A percentile compares a stretch with the other conserved stretches of the same genome.
These are phyloP conservation scores for Climacteris rufus DNA, from an alignment of 2,113 vertebrate species.

Conservation along the genomic window DNA sequence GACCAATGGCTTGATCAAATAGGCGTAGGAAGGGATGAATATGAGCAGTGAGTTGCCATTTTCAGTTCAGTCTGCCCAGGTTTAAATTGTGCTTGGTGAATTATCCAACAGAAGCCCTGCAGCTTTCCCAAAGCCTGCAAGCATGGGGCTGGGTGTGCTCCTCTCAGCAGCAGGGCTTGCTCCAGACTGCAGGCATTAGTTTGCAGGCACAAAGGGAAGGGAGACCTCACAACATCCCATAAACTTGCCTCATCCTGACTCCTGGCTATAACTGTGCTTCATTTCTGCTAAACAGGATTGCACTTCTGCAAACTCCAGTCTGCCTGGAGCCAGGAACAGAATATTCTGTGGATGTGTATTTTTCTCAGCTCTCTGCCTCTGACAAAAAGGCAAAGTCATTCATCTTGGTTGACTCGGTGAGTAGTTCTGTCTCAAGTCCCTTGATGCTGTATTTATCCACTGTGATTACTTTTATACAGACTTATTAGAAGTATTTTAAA, in stretches of 20 bases:
- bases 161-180: not conserved
- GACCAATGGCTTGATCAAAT: not conserved
- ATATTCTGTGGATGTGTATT: slow-evolving; percentile 82
- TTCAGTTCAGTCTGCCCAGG: not conserved
- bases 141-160: not conserved
- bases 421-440: slow-evolving; percentile 4
- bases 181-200: not conserved
- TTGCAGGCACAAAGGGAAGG: not conserved
- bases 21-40: not conserved
- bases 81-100: not conserved
- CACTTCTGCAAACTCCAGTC: slow-evolving; percentile 69
- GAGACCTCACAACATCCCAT: not conserved
- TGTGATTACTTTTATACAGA: not conserved
- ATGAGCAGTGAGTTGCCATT: not conserved
- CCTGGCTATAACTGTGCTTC: not conserved
- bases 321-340: slow-evolving; percentile 74
- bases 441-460: not conserved
- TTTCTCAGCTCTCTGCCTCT: slow-evolving; percentile 65
- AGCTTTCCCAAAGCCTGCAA: not conserved
- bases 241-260: not conserved
- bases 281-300: slow-evolving; percentile 65
- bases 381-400: slow-evolving; percentile 42
- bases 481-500: not conserved
- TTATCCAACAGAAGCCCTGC: not conserved
- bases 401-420: slow-evolving; percentile 88